Base-by-base conservation (phyloP, 2,888 invertebrate genomes). In the Sabellastarte sp. region DNA sequence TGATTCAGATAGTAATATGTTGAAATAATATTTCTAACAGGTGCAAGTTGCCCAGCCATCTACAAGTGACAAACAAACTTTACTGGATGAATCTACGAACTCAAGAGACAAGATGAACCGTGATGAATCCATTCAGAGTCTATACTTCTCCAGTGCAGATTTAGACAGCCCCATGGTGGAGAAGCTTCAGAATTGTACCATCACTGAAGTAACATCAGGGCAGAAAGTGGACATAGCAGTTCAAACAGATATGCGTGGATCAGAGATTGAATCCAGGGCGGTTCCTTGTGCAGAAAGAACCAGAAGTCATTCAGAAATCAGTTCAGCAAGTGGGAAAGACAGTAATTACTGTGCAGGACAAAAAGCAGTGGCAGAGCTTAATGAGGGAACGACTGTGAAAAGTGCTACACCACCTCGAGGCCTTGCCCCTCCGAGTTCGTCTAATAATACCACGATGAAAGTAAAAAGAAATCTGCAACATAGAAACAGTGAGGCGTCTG, bases 171-270 rank as follows among this genome's bases (percentile, higher is more conserved):
- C 41, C 41, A n/a, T n/a, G n/a, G n/a, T n/a, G n/a, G n/a, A n/a
- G n/a, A n/a, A n/a, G n/a, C n/a, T n/a, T n/a, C n/a, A n/a, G n/a
- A n/a, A n/a, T n/a, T n/a, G n/a, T n/a, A n/a, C n/a, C n/a, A n/a
- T n/a, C n/a, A n/a, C n/a, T n/a, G n/a, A n/a, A n/a, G n/a, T n/a
- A n/a, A n/a, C n/a, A n/a, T n/a, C n/a, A n/a, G n/a, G n/a, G n/a
- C n/a, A n/a, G n/a, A 41, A 20, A 41, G 20, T 41, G 41, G 56
- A 65, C 26, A 63, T 63, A 29, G 50, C 55, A 5, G 58, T 57
- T 20, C 65, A 65, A 32, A 65, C 65, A 2, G 65, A 65, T 10
- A 28, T 65, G 30, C 50, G 59, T 1, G 65, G 61, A 10, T 53
- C 52, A 15, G 65, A 65, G 26, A 59, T 65, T 2, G 59, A 52